These are phyloP conservation scores for Tympanoctomys barrerae DNA, from an alignment of 2,797 vertebrate genomes.

Conservation along the genomic window DNA sequence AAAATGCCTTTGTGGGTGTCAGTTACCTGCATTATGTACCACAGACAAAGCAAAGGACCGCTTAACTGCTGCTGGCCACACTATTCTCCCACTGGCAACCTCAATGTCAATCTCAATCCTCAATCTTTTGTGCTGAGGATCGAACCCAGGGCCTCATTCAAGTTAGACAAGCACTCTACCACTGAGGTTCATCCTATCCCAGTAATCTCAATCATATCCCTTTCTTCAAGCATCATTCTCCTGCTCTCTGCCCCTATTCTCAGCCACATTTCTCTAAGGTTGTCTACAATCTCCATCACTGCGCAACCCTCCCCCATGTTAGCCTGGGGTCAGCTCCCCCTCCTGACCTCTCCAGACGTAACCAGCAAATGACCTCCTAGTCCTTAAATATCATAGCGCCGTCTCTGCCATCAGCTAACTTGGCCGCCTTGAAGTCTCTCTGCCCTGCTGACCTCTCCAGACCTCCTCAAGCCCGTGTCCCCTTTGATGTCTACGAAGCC, in stretches of 20 bases:
- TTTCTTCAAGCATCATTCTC: neutral
- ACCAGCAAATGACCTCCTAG: neutral
- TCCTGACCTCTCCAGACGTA: neutral
- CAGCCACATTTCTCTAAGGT: neutral
- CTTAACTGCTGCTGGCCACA: neutral
- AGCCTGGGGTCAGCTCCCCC: neutral
- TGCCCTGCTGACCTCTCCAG: slow-evolving; percentile 9
- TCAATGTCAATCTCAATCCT: neutral
- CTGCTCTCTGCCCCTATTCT: neutral
- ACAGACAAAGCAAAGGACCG: neutral
- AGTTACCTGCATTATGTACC: neutral
- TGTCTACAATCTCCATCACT: neutral
- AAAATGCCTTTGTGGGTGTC: neutral
- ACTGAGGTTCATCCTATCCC: neutral
- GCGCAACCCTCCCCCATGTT: neutral
- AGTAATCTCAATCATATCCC: neutral
- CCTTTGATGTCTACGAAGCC: neutral
- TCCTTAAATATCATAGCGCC: neutral
- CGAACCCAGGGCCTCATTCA: neutral
- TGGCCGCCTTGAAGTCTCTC: neutral
- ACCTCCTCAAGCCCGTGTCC: neutral
- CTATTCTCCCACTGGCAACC: neutral
- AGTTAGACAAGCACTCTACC: neutral
- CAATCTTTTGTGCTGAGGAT: neutral
- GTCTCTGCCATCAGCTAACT: slow-evolving; percentile 9